Base-by-base conservation (phyloP, 2,113 vertebrate genomes). In the Oxyruncus cristatus region DNA sequence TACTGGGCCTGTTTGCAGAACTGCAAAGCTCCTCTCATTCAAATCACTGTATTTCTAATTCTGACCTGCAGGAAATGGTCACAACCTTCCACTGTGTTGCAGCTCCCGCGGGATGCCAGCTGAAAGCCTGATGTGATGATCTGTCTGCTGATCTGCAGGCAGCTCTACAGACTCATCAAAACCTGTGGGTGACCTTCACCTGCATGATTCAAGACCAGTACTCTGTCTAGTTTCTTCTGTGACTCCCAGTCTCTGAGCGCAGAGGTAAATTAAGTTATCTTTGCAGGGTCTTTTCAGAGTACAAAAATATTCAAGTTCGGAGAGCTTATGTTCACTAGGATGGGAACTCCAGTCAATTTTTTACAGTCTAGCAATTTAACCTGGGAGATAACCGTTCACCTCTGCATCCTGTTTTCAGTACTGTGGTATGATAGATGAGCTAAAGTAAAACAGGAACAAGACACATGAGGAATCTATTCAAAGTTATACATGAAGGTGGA, bases 361-460 rank as follows among this genome's bases (percentile, higher is more conserved):
- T 91, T 37, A 56, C 8, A 8, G 63, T 76, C 62, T 50, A 55
- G 47, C 3, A 21, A 4, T 83, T 91, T 32, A 89, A 74, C 30
- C 24, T 49, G 46, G 65, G 67, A 94, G 41, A 24, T 58, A 42
- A 44, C 17, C 39, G 19, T 41, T 94, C 85, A 58, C 16, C 42
- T 81, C 72, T 86, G 33, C 33, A 18, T 84, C 55, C 46, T 83
- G 26, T 81, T 86, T 75, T 88, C 55, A 42, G 63, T 42, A 35
- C 53, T 4, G n/a, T 5, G 28, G n/a, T 77, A 10, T 58, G 53
- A 44, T 14, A 53, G 63, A 83, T 73, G 42, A 80, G 58, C n/a
- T 88, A 56, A 66, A 93, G 61, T 86, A 84, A 92, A 92, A 89
- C 41, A 82, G 71, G 61, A 92, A 73, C 65, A 83, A 88, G 89